A percentile compares a stretch with the other conserved stretches of the same genome.
These are phyloP conservation scores for Pogonocichla stellata DNA, from an alignment of 2,113 vertebrate species.

Conservation along the genomic window DNA sequence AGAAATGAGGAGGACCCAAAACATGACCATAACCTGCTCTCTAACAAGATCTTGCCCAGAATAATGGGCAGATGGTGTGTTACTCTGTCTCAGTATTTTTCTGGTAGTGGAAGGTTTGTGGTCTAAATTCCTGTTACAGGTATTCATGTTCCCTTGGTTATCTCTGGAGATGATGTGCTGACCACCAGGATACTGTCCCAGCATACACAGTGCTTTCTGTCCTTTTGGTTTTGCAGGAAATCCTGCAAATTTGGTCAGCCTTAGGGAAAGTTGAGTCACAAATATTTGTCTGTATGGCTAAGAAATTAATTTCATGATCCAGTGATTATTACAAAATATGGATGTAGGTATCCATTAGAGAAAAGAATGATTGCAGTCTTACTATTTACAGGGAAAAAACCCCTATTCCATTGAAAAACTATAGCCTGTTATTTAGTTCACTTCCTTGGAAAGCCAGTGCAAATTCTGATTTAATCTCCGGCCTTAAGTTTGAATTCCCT, in stretches of 20 bases:
- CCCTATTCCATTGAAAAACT: not conserved
- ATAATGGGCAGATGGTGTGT: not conserved
- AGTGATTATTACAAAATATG: not conserved
- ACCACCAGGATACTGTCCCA: too few species aligned
- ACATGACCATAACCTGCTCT: accelerated
- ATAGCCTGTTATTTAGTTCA: not conserved
- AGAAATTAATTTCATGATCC: not conserved
- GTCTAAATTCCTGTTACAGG: accelerated
- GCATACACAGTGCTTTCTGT: not conserved
- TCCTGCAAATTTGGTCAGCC: not conserved
- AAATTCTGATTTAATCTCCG: not conserved
- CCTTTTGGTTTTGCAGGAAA: not conserved
- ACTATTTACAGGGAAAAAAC: not conserved
- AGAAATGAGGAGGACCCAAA: not conserved
- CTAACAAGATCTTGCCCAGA: not conserved
- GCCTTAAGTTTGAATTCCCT: not conserved
- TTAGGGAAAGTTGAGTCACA: not conserved
- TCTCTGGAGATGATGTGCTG: not conserved
- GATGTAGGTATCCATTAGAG: not conserved
- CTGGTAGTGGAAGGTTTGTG: not conserved
- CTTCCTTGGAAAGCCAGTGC: not conserved
- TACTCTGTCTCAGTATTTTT: not conserved
- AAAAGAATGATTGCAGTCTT: not conserved
- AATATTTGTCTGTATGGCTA: not conserved
- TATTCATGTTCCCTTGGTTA: not conserved